Percentiles rank a stretch among this genome's conserved stretches.
Evolutionary conservation across 2,888 invertebrate species (phyloP).

Genomic region (Melikaiella ostensackeni): DNA sequence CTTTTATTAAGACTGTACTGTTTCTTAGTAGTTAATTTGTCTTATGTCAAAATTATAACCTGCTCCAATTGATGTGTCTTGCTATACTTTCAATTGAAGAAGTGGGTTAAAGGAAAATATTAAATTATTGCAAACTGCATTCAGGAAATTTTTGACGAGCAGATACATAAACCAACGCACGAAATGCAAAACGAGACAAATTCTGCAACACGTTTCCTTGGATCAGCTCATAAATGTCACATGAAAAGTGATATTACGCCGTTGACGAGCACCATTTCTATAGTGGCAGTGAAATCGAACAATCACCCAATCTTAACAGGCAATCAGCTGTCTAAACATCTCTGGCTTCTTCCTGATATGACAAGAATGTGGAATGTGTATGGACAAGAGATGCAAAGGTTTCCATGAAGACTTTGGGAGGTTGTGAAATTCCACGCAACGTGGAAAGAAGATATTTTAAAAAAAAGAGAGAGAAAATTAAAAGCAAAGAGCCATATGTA

Average conservation of each 20-base stretch:
- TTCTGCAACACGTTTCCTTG: neutral
- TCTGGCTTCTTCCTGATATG: neutral
- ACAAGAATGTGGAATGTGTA: neutral
- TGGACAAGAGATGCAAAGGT: neutral
- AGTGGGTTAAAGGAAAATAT: slow-evolving; percentile 6
- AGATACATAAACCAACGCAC: neutral
- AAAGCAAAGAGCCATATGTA: slow-evolving; percentile 21
- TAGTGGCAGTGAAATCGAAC: slow-evolving; percentile 7
- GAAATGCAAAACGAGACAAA: slow-evolving; percentile 23
- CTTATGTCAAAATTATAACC: neutral
- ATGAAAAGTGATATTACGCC: neutral
- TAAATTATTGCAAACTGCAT: slow-evolving; percentile 2
- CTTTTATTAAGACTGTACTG: too few relatives aligned
- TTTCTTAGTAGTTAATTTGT: neutral
- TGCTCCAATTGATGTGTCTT: neutral
- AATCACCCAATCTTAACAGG: slow-evolving; percentile 4
- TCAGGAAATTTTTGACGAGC: neutral
- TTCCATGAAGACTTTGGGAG: neutral
- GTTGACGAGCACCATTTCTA: neutral
- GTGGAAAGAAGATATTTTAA: slow-evolving; percentile 16
- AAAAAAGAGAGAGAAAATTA: neutral
- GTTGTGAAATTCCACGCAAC: neutral
- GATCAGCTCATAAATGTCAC: slow-evolving; percentile 26
- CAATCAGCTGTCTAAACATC: neutral
- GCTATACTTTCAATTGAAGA: neutral